Evolutionary conservation across 2,888 invertebrate species (phyloP).

Genomic region (Athalia circularis): DNA sequence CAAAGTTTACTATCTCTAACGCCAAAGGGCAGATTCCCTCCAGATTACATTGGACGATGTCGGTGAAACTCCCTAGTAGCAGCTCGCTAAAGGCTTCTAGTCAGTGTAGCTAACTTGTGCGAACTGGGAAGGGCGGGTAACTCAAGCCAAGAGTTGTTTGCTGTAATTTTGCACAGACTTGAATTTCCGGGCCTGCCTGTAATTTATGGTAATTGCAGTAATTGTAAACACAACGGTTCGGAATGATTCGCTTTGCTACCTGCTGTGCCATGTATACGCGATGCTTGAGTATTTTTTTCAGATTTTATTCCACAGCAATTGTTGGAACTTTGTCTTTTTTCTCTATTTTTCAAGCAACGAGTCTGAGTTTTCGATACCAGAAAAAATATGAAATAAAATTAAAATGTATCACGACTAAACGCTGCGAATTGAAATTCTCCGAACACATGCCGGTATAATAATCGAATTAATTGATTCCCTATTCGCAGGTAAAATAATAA

Average conservation of each 20-base stretch:
- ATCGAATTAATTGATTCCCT: too few relatives aligned
- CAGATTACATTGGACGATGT: slow-evolving; percentile 37
- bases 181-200: slow-evolving; percentile 33
- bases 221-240: slow-evolving; percentile 18
- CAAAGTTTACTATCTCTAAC: slow-evolving; percentile 29
- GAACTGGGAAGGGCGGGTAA: slow-evolving; percentile 14
- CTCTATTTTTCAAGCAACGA: too few relatives aligned
- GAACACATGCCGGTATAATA: too few relatives aligned
- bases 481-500: too few relatives aligned
- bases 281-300: not conserved
- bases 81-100: slow-evolving; percentile 17
- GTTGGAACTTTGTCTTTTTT: too few relatives aligned
- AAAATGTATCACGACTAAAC: too few relatives aligned
- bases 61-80: slow-evolving; percentile 16
- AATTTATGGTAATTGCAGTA: slow-evolving; percentile 36
- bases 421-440: too few relatives aligned
- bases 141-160: slow-evolving; percentile 25
- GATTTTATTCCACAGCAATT: not conserved
- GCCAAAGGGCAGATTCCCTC: slow-evolving; percentile 36
- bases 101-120: slow-evolving; percentile 33
- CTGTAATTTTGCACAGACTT: slow-evolving; percentile 32
- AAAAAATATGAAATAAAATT: too few relatives aligned
- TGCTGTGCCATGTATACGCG: not conserved
- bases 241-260: slow-evolving; percentile 23
- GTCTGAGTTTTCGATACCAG: too few relatives aligned